These are phyloP conservation scores for Electrona antarctica DNA, from an alignment of 2,113 vertebrate species.

Conservation along the genomic window DNA sequence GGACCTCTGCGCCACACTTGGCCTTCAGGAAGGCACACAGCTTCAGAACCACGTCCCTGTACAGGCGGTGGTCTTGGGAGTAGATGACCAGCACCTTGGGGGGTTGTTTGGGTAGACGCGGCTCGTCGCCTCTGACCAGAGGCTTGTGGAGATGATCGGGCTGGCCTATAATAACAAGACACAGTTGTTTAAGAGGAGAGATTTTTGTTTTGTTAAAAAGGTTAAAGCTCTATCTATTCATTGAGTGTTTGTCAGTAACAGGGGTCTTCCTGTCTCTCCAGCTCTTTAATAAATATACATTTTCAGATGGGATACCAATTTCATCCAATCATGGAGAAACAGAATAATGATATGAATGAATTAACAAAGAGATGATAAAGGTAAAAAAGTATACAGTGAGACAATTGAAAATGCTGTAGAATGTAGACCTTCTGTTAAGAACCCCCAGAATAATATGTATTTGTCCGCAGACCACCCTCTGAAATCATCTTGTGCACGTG, in stretches of 20 bases:
- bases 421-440: too few relatives aligned
- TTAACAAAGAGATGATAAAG: too few relatives aligned
- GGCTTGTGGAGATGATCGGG: fast-evolving
- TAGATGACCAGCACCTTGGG: constrained; percentile 89
- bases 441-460: too few relatives aligned
- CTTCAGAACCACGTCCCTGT: constrained; percentile 89
- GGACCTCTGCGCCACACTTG: constrained; percentile 86
- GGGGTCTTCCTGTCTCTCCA: neutral
- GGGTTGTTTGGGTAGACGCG: neutral
- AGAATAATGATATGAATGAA: too few relatives aligned
- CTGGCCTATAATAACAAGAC: constrained; percentile 22
- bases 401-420: too few relatives aligned
- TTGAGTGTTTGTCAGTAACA: too few relatives aligned
- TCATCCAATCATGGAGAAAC: neutral
- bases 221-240: too few relatives aligned
- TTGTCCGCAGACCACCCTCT: too few relatives aligned
- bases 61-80: constrained; percentile 90
- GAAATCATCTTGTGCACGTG: too few relatives aligned
- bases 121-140: neutral
- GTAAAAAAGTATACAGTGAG: too few relatives aligned
- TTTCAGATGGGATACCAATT: too few relatives aligned
- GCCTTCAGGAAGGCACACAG: constrained; percentile 90
- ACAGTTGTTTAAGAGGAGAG: neutral
- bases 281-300: neutral
- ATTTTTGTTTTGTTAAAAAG: too few relatives aligned